Base-by-base conservation (phyloP, 2,888 invertebrate genomes). In the Archaeoteleia sp. region DNA sequence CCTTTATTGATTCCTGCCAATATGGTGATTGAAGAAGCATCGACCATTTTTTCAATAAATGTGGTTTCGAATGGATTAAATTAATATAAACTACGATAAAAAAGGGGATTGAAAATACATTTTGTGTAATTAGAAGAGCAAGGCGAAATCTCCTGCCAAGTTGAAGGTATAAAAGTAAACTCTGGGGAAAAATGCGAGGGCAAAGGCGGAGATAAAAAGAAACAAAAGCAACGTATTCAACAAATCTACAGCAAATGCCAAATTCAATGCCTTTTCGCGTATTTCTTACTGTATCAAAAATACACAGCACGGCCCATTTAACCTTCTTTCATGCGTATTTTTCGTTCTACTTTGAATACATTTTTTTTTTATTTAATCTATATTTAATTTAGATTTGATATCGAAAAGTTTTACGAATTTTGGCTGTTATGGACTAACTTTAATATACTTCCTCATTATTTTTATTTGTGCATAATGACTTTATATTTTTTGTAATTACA, bases 21-120 rank as follows among this genome's bases (percentile, higher is more conserved):
- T 43, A 32, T 10, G 32, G 30, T 34, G 14, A 45, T 37, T 37
- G 37, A 13, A 43, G 10, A 15, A 3, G 15, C 15, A 45, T 55
- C 43, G 45, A 37, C 4, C 37, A n/a, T 45, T 45, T 55, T 30
- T 37, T 29, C 45, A n/a, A 45, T 55, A 55, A 55, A 49, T 35
- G 49, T 13, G 40, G 58, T 49, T 49, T 20, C 45, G 9, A 12
- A 8, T 7, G 13, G 7, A 51, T 45, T 29, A 20, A 30, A 1
- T 46, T 30, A 43, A 15, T 29, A 25, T 14, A 25, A 25, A n/a
- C 12, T 9, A 6, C 13, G 30, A 29, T 32, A 12, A 12, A 45
- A 29, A 53, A 53, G 23, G 30, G n/a, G 29, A 46, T 45, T 37
- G 17, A 45, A 32, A 53, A 25, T 29, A 51, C 43, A 43, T 51